A percentile compares a stretch with the other conserved stretches of the same genome.
Conservation (phyloP, 1,140 invertebrate species). For the Calosoma granatense region DNA sequence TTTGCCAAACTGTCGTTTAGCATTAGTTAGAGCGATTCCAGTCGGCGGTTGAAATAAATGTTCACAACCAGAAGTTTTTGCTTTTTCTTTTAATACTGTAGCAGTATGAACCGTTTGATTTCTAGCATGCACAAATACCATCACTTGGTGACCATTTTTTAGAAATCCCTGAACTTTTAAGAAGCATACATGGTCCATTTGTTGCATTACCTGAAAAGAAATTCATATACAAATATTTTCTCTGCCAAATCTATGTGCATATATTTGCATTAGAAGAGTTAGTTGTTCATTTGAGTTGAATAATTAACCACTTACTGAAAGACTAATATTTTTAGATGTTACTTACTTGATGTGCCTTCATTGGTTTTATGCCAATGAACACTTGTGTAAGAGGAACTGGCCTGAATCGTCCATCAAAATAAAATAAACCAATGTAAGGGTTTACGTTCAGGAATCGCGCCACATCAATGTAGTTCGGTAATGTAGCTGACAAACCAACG, state of each 20-base stretch:
- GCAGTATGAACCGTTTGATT: constrained; percentile 91
- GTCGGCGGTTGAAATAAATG: constrained; percentile 58
- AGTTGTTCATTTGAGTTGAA: not conserved
- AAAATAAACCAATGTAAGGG: constrained; percentile 86
- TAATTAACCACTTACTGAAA: not conserved
- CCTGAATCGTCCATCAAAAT: constrained; percentile 90
- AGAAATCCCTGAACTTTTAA: constrained; percentile 85
- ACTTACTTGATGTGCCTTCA: constrained; percentile 55
- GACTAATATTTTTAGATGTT: too few relatives aligned
- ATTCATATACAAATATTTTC: too few relatives aligned
- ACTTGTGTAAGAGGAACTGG: constrained; percentile 83
- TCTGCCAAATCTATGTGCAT: too few relatives aligned
- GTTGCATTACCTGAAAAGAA: constrained; percentile 14
- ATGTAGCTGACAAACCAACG: constrained; percentile 93
- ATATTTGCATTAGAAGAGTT: too few relatives aligned
- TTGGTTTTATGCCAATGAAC: constrained; percentile 84
- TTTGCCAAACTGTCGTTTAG: constrained; percentile 53
- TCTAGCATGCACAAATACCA: constrained; percentile 98
- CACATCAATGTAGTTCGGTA: constrained; percentile 97
- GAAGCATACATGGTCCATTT: constrained; percentile 90
- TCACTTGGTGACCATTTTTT: constrained; percentile 86
- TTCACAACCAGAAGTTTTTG: constrained; percentile 57
- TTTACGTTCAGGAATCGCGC: constrained; percentile 91
- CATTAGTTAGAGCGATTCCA: constrained; percentile 45
- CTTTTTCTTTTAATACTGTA: constrained; percentile 63